Evolutionary conservation across 1,140 invertebrate species (phyloP).

Genomic region (Papilio dardanus): DNA sequence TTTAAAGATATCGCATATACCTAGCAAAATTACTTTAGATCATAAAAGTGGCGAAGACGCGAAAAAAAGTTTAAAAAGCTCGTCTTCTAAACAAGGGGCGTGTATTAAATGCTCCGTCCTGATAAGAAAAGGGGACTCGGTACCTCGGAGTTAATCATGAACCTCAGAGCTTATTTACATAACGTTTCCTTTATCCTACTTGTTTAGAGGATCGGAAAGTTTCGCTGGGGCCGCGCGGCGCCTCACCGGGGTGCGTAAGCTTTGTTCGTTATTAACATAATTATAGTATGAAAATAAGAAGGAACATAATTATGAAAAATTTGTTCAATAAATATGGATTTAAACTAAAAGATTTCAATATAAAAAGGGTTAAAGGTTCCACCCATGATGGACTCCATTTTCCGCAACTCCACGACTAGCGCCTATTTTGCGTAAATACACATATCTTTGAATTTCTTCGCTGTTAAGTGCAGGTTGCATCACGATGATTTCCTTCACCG

Average conservation of each 20-base stretch:
- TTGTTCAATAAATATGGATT: no score
- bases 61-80: constrained; percentile 17
- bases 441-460: no score
- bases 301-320: not conserved
- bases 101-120: constrained; percentile 42
- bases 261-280: constrained; percentile 20
- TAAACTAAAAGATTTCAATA: no score
- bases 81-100: constrained; percentile 25
- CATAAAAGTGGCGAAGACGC: constrained; percentile 13
- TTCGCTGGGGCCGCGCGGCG: constrained; percentile 31
- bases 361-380: no score
- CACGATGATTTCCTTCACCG: no score
- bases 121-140: constrained; percentile 41
- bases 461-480: no score
- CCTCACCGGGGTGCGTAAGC: not conserved
- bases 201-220: constrained; percentile 51
- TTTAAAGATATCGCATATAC: not conserved
- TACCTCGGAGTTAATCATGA: constrained; percentile 56
- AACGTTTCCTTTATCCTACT: constrained; percentile 53
- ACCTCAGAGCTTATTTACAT: constrained; percentile 56
- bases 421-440: no score
- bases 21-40: constrained; percentile 11
- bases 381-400: no score
- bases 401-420: no score
- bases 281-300: not conserved